Percentiles rank a stretch among this genome's conserved stretches.
These are phyloP conservation scores for Brachycybe producta DNA, from an alignment of 2,888 invertebrate species.

Conservation along the genomic window DNA sequence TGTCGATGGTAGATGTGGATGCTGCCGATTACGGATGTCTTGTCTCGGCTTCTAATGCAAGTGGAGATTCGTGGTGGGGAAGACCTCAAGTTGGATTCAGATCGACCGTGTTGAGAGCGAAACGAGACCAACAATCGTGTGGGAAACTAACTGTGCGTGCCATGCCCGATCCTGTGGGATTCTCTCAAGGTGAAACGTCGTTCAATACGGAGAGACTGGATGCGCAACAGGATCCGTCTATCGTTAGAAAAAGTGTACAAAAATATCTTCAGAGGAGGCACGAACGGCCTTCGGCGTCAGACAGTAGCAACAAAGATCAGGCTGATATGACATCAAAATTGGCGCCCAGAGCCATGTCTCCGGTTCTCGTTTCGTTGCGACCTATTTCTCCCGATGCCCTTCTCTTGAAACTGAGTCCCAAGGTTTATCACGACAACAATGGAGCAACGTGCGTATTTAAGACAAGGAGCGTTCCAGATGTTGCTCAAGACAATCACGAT, in stretches of 20 bases:
- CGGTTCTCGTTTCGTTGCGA: slow-evolving; percentile 19
- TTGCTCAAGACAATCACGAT: slow-evolving; percentile 1
- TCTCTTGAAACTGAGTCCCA: slow-evolving; percentile 48
- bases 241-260: slow-evolving; percentile 31
- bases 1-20: slow-evolving; percentile 29
- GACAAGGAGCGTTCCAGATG: no score
- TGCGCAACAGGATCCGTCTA: slow-evolving; percentile 29
- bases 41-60: slow-evolving; percentile 27
- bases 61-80: no score
- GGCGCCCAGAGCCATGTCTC: slow-evolving; percentile 14
- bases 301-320: not conserved
- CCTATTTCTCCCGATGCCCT: slow-evolving; percentile 22
- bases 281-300: slow-evolving; percentile 11
- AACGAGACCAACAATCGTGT: not conserved
- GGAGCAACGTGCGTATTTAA: slow-evolving; percentile 22
- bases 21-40: slow-evolving; percentile 31
- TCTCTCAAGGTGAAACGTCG: slow-evolving; percentile 15
- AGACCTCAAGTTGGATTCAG: slow-evolving; percentile 29
- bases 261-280: slow-evolving; percentile 26
- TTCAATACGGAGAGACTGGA: slow-evolving; percentile 27
- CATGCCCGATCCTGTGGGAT: slow-evolving; percentile 45
- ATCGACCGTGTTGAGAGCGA: slow-evolving; percentile 19
- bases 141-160: slow-evolving; percentile 47
- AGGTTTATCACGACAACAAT: slow-evolving; percentile 45
- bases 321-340: not conserved